Percentiles rank a stretch among this genome's conserved stretches.
These are phyloP conservation scores for Apostichopus japonicus DNA, from an alignment of 35 echinoderm and acorn worm species.

Conservation along the genomic window DNA sequence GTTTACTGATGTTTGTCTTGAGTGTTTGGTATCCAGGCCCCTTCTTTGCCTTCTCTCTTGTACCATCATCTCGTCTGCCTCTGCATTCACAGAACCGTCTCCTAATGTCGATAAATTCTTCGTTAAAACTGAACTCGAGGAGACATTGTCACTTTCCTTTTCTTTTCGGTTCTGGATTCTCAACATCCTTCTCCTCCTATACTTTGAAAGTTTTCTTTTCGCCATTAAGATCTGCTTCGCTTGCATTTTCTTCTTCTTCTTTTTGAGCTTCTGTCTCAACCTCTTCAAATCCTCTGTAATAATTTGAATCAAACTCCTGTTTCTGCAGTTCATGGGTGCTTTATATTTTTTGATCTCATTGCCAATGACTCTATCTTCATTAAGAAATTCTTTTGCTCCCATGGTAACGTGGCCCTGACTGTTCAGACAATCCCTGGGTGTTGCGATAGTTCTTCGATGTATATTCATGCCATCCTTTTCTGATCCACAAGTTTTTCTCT, in stretches of 20 bases:
- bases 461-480: too few species aligned
- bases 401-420: too few species aligned
- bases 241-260: conserved; percentile 2
- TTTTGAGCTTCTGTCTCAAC: not conserved
- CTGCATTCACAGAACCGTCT: not conserved
- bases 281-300: not conserved
- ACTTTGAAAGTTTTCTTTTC: not conserved
- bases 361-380: too few species aligned
- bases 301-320: not conserved
- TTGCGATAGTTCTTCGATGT: too few species aligned
- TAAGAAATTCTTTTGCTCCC: too few species aligned
- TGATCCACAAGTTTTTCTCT: too few species aligned
- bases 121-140: not conserved
- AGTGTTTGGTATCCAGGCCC: not conserved
- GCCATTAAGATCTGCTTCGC: not conserved
- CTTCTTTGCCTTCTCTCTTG: not conserved
- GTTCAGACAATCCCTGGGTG: too few species aligned
- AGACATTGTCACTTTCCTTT: not conserved
- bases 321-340: too few species aligned
- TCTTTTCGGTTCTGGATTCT: not conserved
- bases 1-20: not conserved
- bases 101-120: not conserved
- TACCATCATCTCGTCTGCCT: not conserved
- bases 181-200: not conserved
- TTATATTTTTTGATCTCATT: too few species aligned